phyloP scores from a whole-genome alignment of 2,113 vertebrate species.

The Ranitomeya variabilis region DNA sequence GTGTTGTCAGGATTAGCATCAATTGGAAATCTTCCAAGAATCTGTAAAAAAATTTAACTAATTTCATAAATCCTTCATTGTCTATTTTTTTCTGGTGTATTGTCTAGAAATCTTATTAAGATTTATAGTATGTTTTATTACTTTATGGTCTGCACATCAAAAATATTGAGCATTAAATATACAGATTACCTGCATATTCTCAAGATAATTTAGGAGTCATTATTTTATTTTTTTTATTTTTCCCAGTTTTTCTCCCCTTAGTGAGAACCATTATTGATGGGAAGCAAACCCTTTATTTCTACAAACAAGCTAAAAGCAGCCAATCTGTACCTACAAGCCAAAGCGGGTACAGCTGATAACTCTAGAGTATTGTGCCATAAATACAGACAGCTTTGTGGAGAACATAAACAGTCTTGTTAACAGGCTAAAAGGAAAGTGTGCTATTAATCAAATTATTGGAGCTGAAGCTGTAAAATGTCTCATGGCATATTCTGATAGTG shows the following conservation, averaged over 20 bases:
- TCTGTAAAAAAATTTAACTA: neutral
- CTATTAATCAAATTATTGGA: conserved; percentile 46
- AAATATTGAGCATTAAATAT: neutral
- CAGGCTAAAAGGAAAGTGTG: conserved; percentile 37
- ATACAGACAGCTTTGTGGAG: conserved; percentile 40
- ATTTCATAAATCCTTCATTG: neutral
- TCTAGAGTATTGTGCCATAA: conserved; percentile 41
- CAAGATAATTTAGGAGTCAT: neutral
- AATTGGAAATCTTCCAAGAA: neutral
- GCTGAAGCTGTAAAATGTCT: conserved; percentile 26
- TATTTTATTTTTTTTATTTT: conserved; percentile 16
- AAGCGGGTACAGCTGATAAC: conserved; percentile 27
- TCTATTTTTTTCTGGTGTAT: neutral
- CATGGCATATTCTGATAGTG: conserved; percentile 25
- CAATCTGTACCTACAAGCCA: conserved; percentile 43
- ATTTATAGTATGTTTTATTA: neutral
- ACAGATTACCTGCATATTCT: conserved; percentile 18
- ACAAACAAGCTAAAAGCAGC: conserved; percentile 42
- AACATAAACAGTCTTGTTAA: conserved; percentile 43
- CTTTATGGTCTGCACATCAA: conserved; percentile 15
- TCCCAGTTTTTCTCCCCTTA: neutral
- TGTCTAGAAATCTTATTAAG: neutral
- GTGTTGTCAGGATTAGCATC: neutral
- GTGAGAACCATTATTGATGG: conserved; percentile 22
- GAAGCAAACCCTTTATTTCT: conserved; percentile 33